These are phyloP conservation scores for Troglohyphantes excavatus DNA, from an alignment of 2,888 invertebrate species.

Conservation along the genomic window DNA sequence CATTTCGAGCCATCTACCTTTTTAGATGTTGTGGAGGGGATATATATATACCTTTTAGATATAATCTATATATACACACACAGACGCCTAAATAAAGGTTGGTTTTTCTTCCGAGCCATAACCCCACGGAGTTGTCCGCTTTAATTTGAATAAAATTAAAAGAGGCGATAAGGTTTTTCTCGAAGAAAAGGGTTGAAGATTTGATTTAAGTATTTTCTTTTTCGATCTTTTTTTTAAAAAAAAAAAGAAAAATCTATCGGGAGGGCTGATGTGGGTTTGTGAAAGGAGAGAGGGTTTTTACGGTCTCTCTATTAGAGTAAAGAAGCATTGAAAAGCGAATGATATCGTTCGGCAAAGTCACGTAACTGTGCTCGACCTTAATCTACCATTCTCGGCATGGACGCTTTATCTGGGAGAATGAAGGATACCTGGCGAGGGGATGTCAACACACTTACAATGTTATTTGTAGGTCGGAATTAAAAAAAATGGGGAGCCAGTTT, in stretches of 20 bases:
- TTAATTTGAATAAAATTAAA: conserved; percentile 72
- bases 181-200: conserved; percentile 10
- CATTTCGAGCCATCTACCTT: background rate
- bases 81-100: conserved; percentile 31
- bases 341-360: conserved; percentile 69
- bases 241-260: background rate
- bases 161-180: conserved; percentile 44
- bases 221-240: background rate
- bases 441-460: background rate
- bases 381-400: conserved; percentile 72
- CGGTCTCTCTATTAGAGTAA: conserved; percentile 63
- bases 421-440: conserved; percentile 43
- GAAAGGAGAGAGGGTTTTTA: conserved; percentile 45
- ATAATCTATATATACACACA: conserved; percentile 42
- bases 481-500: background rate
- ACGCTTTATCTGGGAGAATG: conserved; percentile 62
- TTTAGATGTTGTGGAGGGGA: conserved; percentile 13
- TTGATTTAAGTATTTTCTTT: conserved; percentile 3
- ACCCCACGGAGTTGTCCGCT: conserved; percentile 22
- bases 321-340: conserved; percentile 57
- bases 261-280: background rate
- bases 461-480: background rate
- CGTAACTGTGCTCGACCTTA: conserved; percentile 74
- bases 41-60: conserved; percentile 32
- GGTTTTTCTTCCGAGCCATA: conserved; percentile 6